Evolutionary conservation across 1,140 invertebrate species (phyloP), one percentile per base, ranked within the genome.

Genomic region (Oppia nitens): DNA sequence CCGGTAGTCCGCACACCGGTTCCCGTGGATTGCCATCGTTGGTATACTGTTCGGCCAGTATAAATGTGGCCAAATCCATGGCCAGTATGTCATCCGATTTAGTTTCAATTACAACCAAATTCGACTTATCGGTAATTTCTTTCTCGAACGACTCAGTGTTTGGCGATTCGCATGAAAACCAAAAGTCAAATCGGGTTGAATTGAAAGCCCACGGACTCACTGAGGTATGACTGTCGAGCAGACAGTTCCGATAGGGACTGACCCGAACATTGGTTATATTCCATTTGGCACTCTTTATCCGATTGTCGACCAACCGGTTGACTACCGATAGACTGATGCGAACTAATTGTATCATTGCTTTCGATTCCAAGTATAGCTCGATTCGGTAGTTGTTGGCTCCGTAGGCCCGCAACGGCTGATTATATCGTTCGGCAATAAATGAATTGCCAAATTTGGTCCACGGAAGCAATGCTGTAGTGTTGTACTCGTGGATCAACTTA

Each of bases 321-420:
- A 57, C 56, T n/a, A 57, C 47, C 2, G 56, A 57, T 25, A 57
- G 50, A 50, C 56, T 57, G 17, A 57, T 49, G 1, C 56, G 56
- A 11, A 57, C 26, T 47, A 57, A 48, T 57, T 57, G 56, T 1
- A 57, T 49, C 4, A 49, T 49, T 27, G 45, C 27, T 23, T n/a
- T 40, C 20, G 23, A 21, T n/a, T 50, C 47, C 3, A 57, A 2
- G 11, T 25, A 3, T 6, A 57, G 2, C 14, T 57, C 47, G 11
- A 48, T 49, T 23, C 50, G 27, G 25, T 57, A 57, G 27, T 49
- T 52, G 17, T 3, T 2, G 2, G 56, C 40, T 29, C 26, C 26
- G 6, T 21, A 1, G 24, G 20, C 56, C n/a, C 56, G 56, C 1
- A 57, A 1, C 25, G 56, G 56, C 11, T 23, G 1, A 21, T 12